Evolutionary conservation across 2,797 vertebrate genomes (phyloP).

Genomic region (Lindbergichthys nudifrons): DNA sequence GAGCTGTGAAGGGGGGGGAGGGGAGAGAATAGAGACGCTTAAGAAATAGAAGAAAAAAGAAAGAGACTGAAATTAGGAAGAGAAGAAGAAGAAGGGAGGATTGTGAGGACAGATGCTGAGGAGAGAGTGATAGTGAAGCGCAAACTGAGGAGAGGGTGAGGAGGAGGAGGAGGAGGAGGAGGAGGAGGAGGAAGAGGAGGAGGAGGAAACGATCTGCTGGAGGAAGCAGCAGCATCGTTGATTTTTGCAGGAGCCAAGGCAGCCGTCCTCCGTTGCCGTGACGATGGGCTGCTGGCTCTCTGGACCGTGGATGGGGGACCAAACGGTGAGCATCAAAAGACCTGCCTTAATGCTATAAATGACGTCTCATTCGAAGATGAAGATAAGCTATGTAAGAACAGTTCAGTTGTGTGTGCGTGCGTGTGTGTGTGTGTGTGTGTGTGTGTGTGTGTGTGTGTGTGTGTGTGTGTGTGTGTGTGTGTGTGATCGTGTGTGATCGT

Average conservation of each 20-base stretch:
- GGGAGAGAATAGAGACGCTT: constrained; percentile 30
- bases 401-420: constrained; percentile 27
- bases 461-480: constrained; percentile 30
- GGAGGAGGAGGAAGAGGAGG: constrained; percentile 39
- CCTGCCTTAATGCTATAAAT: constrained; percentile 4
- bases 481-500: constrained; percentile 5
- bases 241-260: constrained; percentile 58
- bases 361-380: constrained; percentile 3
- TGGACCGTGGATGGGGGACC: constrained; percentile 83
- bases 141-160: constrained; percentile 36
- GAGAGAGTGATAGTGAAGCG: constrained; percentile 46
- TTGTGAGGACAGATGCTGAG: constrained; percentile 48
- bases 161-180: constrained; percentile 22
- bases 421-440: constrained; percentile 24
- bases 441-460: constrained; percentile 26
- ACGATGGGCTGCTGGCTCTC: constrained; percentile 88
- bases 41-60: constrained; percentile 43
- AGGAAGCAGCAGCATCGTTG: constrained; percentile 60
- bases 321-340: constrained; percentile 74
- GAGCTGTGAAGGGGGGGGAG: constrained; percentile 53
- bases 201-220: constrained; percentile 57
- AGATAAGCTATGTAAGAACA: not conserved
- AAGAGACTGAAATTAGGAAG: constrained; percentile 18
- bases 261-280: constrained; percentile 79
- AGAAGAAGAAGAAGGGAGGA: constrained; percentile 7